Percentiles rank a stretch among this genome's conserved stretches.
Evolutionary conservation across 53 echinoderm and acorn worm species (phyloP).

Genomic region (Paracentrotus lividus): DNA sequence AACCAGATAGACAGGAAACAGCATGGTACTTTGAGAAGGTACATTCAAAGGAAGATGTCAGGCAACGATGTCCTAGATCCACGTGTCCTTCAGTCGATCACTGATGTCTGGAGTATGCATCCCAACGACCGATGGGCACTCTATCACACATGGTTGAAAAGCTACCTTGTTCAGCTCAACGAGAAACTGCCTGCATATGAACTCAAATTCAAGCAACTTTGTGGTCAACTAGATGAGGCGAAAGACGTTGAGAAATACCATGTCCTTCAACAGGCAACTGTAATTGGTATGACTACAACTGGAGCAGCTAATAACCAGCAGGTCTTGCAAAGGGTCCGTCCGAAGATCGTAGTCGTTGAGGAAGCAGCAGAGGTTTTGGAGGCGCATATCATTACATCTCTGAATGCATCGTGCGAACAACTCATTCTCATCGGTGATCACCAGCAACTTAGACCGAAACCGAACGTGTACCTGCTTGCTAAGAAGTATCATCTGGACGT

Average conservation of each 20-base stretch:
- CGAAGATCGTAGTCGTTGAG: slow-evolving; percentile 85
- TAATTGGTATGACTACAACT: slow-evolving; percentile 93
- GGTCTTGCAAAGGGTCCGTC: slow-evolving; percentile 75
- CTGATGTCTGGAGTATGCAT: slow-evolving; percentile 62
- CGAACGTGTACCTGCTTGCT: slow-evolving; percentile 87
- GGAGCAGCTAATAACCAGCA: slow-evolving; percentile 81
- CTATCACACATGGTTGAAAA: slow-evolving; percentile 72
- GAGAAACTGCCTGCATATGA: slow-evolving; percentile 12
- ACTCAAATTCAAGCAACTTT: slow-evolving; percentile 44
- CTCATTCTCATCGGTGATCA: slow-evolving; percentile 94
- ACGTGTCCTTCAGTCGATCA: background rate
- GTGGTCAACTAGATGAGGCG: slow-evolving; percentile 64
- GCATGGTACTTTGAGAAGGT: slow-evolving; percentile 42
- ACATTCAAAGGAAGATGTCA: slow-evolving; percentile 67
- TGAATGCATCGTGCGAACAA: slow-evolving; percentile 81
- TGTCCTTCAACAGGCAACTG: slow-evolving; percentile 68
- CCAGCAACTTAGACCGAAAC: slow-evolving; percentile 91
- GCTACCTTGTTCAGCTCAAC: slow-evolving; percentile 12
- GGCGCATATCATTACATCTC: slow-evolving; percentile 85
- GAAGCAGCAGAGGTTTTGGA: slow-evolving; percentile 97
- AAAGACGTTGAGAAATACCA: slow-evolving; percentile 43
- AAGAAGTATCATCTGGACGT: slow-evolving; percentile 84
- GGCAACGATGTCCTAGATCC: slow-evolving; percentile 18
- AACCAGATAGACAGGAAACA: background rate
- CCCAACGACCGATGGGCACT: slow-evolving; percentile 74